Conservation (phyloP, 2,888 invertebrate species). For the Drosophila multiciliata region DNA sequence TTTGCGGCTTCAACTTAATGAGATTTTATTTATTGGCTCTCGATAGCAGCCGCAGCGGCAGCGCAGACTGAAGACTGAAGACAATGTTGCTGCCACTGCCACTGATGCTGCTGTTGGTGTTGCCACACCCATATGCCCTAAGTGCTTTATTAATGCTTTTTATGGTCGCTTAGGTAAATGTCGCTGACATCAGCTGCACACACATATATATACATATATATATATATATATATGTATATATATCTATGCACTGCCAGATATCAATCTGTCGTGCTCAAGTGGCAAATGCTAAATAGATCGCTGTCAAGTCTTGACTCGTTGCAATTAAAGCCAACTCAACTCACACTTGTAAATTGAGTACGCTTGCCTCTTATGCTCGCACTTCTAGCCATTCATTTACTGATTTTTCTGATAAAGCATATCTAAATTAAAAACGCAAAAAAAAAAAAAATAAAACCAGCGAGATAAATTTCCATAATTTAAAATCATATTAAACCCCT, state of each 20-base stretch:
- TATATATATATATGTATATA: conserved; percentile 20
- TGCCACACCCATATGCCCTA: conserved; percentile 8
- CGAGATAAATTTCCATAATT: background rate
- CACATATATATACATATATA: conserved; percentile 28
- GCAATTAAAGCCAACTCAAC: conserved; percentile 13
- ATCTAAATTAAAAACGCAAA: background rate
- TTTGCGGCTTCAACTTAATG: conserved; percentile 67
- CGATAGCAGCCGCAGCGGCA: conserved; percentile 55
- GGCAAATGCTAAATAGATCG: conserved; percentile 32
- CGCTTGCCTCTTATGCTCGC: background rate
- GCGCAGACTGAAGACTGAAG: conserved; percentile 17
- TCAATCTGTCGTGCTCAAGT: conserved; percentile 53
- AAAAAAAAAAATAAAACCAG: background rate
- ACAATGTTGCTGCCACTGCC: conserved; percentile 12
- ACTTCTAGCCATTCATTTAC: background rate
- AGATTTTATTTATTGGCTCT: conserved; percentile 75
- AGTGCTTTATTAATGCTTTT: conserved; percentile 63
- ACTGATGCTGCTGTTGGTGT: background rate
- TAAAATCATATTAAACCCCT: background rate
- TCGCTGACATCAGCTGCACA: conserved; percentile 40
- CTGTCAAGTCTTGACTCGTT: conserved; percentile 11
- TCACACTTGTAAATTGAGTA: background rate
- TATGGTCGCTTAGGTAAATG: conserved; percentile 64
- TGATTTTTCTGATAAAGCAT: background rate
- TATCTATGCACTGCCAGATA: conserved; percentile 39